Evolutionary conservation across 2,113 vertebrate genomes (phyloP), one percentile per base, ranked within the genome.

Genomic region (Perca flavescens): DNA sequence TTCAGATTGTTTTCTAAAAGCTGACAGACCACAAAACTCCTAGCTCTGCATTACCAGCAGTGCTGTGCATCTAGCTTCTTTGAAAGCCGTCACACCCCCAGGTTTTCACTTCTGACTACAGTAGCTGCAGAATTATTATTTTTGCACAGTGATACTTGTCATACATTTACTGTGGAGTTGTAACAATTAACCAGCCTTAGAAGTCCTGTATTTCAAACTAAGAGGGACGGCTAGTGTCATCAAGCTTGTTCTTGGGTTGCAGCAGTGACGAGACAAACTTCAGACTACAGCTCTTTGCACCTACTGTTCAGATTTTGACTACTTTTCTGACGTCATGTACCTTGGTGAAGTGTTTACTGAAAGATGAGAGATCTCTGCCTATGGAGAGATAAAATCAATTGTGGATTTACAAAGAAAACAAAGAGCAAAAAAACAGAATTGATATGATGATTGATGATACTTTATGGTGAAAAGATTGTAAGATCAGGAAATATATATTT

Each of bases 1-100:
- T 31, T 72, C 36, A 22, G 65, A 68, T 53, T 68, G 36, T 28
- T 46, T 70, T 56, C 52, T 70, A 46, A 72, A 46, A 60, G 54
- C 28, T 49, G 25, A 13, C 54, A 68, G 47, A 67, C 22, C 15
- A n/a, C 21, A 53, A 52, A 10, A 31, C 11, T 69, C 12, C 66
- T 14, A 53, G 46, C 22, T 63, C 19, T 19, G 13, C 31, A 22
- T 62, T 34, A 47, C 11, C 31, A 49, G 25, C 34, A 17, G 34
- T 10, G 3, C 14, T 10, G 61, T 66, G 22, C 25, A 58, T 19
- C 19, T 25, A 17, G 16, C 19, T 6, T 62, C 56, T 75, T 25
- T 0, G 1, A 66, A 66, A 58, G 52, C 52, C 46, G 31, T 64
- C 49, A 50, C 46, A 34, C 28, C 46, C 2, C 36, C 12, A 43